Evolutionary conservation across 1,140 invertebrate genomes (phyloP).

Genomic region (Araneus ventricosus): DNA sequence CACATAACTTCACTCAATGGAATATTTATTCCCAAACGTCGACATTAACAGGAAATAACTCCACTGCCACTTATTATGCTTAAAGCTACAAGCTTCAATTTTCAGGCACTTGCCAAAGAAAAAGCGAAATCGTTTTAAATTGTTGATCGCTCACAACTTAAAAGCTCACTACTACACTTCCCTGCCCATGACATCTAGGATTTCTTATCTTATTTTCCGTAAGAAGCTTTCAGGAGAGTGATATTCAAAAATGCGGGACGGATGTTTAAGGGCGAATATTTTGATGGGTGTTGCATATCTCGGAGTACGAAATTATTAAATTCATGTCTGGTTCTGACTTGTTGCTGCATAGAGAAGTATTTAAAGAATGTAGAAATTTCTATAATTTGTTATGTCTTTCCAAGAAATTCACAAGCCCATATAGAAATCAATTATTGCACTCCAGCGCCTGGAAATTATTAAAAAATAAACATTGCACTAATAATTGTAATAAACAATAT

Average conservation of each 20-base stretch:
- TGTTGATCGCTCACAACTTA: slow-evolving; percentile 38
- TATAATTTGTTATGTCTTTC: too few species aligned
- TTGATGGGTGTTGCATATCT: not conserved
- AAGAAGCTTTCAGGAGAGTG: not conserved
- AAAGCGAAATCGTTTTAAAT: slow-evolving; percentile 16
- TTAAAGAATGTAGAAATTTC: not conserved
- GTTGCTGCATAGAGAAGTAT: not conserved
- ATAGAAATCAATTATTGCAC: too few species aligned
- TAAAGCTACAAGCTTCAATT: slow-evolving; percentile 42
- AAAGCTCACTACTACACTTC: not conserved
- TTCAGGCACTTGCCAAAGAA: slow-evolving; percentile 39
- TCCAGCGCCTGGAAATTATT: too few species aligned
- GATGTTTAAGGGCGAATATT: not conserved
- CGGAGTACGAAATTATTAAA: not conserved
- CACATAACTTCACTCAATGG: slow-evolving; percentile 44
- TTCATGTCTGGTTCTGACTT: not conserved
- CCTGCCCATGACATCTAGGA: not conserved
- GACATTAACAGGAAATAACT: slow-evolving; percentile 64
- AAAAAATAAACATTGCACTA: too few species aligned
- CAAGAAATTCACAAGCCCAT: too few species aligned
- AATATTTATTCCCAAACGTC: slow-evolving; percentile 58
- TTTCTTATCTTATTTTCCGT: slow-evolving; percentile 44
- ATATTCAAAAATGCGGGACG: not conserved
- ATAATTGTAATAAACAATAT: too few species aligned
- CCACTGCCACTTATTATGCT: slow-evolving; percentile 32